Base-by-base conservation (phyloP, 2,888 invertebrate species). In the Leptothorax acervorum region DNA sequence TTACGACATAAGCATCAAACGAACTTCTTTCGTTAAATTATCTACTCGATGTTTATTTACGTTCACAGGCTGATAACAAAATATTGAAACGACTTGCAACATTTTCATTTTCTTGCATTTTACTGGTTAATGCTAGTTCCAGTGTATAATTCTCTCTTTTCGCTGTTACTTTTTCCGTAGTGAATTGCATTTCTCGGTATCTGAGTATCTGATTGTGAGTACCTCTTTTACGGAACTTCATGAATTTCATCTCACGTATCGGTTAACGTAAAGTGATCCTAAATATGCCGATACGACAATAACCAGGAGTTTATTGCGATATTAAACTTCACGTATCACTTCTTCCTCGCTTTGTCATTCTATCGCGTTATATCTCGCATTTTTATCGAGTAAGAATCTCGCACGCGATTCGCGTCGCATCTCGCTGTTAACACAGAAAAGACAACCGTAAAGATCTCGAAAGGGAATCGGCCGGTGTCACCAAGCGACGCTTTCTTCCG, bases 291-390 rank as follows among this genome's bases (percentile, higher is more conserved):
- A 42, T 45, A 28, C n/a, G 42, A 45, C n/a, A 55, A 15, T 57
- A 78, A 68, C 23, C 31, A 2, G 9, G 9, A 68, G n/a, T 78
- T 78, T 68, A 68, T 78, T n/a, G 57, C 57, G 31, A 51, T 68
- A 68, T 78, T 78, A 68, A 78, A 45, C 66, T 78, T 57, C 57
- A 68, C 18, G 28, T 39, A 11, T 9, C 45, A n/a, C 11, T 18
- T 28, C 9, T 63, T 35, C 48, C 15, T 15, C 23, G 48, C 5
- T 8, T n/a, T 23, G 18, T 23, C 62, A 15, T 23, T 48, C 4
- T 11, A 18, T 28, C 48, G 11, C 66, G 45, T 11, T 18, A 23
- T 31, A 9, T 15, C 31, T 55, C 28, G 31, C 42, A 9, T 45
- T n/a, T 57, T 68, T 31, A 45, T 68, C n/a, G n/a, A 31, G 31